Base-by-base conservation (phyloP, 2,888 invertebrate species). In the Agonopterix subpropinquella region DNA sequence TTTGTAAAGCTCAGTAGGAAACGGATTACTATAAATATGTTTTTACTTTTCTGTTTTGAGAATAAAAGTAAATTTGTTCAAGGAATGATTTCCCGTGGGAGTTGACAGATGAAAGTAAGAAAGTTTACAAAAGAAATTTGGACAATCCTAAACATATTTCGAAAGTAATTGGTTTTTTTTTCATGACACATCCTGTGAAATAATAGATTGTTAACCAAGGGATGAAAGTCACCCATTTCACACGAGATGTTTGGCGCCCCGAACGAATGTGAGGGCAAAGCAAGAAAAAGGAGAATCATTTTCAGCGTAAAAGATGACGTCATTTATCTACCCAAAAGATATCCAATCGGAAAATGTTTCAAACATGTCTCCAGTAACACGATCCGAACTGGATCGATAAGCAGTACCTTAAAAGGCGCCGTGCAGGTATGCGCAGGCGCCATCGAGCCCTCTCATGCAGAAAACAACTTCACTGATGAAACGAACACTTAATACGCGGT, bases 381-480 rank as follows among this genome's bases (percentile, higher is more conserved):
- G 80, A 85, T 79, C 66, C 65, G 62, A 62, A 77, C 67, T 64
- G 63, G 57, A 66, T 69, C 72, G 74, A 78, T 80, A 77, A 78
- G 47, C 61, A 58, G 59, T 55, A 62, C 73, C 74, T 71, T 73
- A 73, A 76, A 79, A 76, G 80, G 79, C 80, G 76, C 76, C 80
- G 72, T 60, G 59, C 68, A 66, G 65, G 61, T 56, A 63, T 53
- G 51, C 55, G 44, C 75, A 76, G 86, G 83, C 87, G 86, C 85
- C 87, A 72, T 63, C 65, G 57, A 50, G 58, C 59, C 55, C 71
- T 64, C 60, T 85, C 85, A 85, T 77, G 87, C 86, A 84, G 86
- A 84, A 85, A 85, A 70, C 73, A 67, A 72, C 72, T 68, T 58
- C 62, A 62, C 79, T 88, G 88, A 88, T 85, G 85, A 79, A 88